Evolutionary conservation across 2,888 invertebrate genomes (phyloP), one percentile per base, ranked within the genome.

Genomic region (Lucinisca nassula): DNA sequence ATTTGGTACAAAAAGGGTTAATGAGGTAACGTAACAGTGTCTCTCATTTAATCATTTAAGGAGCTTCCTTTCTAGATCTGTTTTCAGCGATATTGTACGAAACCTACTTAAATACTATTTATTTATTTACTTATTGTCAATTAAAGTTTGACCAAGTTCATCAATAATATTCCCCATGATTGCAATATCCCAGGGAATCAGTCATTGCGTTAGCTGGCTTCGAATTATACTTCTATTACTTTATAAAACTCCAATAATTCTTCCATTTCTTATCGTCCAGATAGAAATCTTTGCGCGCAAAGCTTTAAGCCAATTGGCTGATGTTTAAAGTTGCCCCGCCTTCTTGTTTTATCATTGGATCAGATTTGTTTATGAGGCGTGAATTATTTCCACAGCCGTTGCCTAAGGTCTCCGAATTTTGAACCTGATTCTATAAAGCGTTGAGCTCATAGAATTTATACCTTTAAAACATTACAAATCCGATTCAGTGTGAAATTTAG

Each of bases 381-480:
- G 35, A 17, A 10, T 17, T 67, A 67, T 3, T 35, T 67, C 67
- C 30, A 35, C 24, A 67, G 35, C 67, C 67, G 67, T 67, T 67
- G 35, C 67, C 67, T 32, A 6, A 67, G 35, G 67, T 67, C 67
- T 67, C n/a, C 35, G 17, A 67, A 24, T 35, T 32, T 67, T 67
- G 67, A 67, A 67, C 67, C 35, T 21, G 32, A 10, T 35, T 67
- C 67, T 67, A 67, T 67, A 67, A 67, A 67, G 67, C 67, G 21
- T 4, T 35, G 35, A 32, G 67, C 21, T 35, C 67, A 67, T 4
- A 67, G 67, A 4, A 30, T n/a, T 35, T 30, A 67, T 61, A 61
- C 61, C 30, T 24, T 21, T 27, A 61, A 72, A 74, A 74, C 74
- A 74, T 74, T 27, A 74, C 74, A 40, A 74, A 74, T 45, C 27